Base-by-base conservation (phyloP, 2,113 vertebrate genomes). In the Crotalus tigris region DNA sequence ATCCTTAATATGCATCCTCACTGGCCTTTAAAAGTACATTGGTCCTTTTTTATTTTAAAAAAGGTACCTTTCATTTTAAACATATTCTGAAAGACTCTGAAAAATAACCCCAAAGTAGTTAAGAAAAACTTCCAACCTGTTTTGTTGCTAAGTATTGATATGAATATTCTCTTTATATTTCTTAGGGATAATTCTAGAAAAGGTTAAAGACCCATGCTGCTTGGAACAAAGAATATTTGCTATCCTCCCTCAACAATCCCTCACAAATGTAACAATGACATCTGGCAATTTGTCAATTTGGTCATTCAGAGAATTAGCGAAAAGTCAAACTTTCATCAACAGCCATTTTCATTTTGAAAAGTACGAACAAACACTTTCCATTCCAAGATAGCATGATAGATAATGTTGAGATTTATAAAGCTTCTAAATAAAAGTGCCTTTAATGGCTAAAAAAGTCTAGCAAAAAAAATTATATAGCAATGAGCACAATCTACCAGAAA, bases 281-380 rank as follows among this genome's bases (percentile, higher is more conserved):
- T 53, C 85, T 92, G 85, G 91, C 39, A 91, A 87, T 55, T 55
- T 58, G 81, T 86, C 55, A 39, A n/a, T 88, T 49, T 33, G 33
- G 64, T 92, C n/a, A 88, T 58, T 49, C 49, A 88, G 9, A 88
- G 54, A 64, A 46, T 15, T 69, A 53, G 33, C 39, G 51, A 89
- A 61, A 91, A 91, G 94, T 88, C 9, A 29, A 85, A 89, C n/a
- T 46, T 93, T 91, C 49, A 85, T 92, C 33, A 51, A 55, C 86
- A 61, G 17, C 17, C 75, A 44, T 81, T 81, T 81, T 44, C 17
- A 44, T 75, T 44, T 81, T 81, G 39, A 44, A 81, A 81, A 81
- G 33, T 81, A 81, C 15, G 8, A 81, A 21, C 17, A 19, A 81
- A 81, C 2, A 1, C 75, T 81, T 39, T 81, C 69, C 17, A 21